Conservation (phyloP, 2,888 invertebrate genomes). For the Rotaria sp. region DNA sequence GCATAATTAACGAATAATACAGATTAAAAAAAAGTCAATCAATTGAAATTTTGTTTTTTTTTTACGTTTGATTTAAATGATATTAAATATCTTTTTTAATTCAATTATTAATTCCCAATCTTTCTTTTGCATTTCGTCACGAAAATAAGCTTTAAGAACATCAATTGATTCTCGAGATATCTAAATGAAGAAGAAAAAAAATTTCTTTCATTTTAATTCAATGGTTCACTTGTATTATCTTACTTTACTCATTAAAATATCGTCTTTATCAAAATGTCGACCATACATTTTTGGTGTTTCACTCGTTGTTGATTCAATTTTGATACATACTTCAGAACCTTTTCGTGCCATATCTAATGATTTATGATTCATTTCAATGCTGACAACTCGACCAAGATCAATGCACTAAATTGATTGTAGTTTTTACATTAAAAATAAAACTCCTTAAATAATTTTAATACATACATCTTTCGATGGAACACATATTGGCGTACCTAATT, state of each 20-base stretch:
- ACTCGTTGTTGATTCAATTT: constrained; percentile 92
- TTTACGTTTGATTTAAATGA: constrained; percentile 62
- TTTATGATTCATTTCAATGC: constrained; percentile 91
- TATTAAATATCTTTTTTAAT: constrained; percentile 90
- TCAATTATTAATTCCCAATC: constrained; percentile 98
- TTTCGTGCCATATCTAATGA: constrained; percentile 83
- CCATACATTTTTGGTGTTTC: constrained; percentile 98
- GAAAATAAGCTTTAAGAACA: constrained; percentile 96
- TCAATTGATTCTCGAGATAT: constrained; percentile 95
- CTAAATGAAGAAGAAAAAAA: constrained; percentile 60
- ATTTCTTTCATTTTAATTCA: constrained; percentile 41
- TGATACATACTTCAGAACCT: constrained; percentile 65
- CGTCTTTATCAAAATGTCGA: constrained; percentile 91
- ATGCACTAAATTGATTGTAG: constrained; percentile 68
- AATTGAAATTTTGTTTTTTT: neutral
- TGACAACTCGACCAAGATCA: constrained; percentile 83
- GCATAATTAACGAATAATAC: no score
- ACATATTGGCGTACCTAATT: constrained; percentile 92
- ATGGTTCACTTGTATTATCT: constrained; percentile 40
- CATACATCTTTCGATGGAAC: constrained; percentile 58
- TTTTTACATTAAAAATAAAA: no score
- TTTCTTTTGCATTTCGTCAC: constrained; percentile 86
- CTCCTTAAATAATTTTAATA: constrained; percentile 53
- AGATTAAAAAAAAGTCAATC: no score
- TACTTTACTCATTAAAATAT: constrained; percentile 78